Conservation (phyloP, 2,888 invertebrate species). For the Hypena proboscidalis region DNA sequence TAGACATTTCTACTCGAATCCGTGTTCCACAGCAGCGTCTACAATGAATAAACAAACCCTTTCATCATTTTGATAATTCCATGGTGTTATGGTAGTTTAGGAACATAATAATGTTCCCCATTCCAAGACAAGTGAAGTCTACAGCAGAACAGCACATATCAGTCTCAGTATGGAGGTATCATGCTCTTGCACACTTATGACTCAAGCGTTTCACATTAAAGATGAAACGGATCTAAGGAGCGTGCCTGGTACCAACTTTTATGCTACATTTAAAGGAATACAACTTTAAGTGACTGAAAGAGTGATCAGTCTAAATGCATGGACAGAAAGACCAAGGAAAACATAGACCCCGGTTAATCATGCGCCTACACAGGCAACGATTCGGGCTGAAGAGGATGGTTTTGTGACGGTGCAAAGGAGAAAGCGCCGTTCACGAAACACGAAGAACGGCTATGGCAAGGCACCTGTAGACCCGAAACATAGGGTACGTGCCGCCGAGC, state of each 20-base stretch:
- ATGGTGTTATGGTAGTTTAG: neutral
- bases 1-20: conserved; percentile 97
- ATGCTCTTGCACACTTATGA: conserved; percentile 82
- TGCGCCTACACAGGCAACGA: too few species aligned
- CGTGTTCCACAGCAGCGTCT: conserved; percentile 95
- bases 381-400: too few species aligned
- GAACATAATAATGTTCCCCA: conserved; percentile 69
- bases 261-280: too few species aligned
- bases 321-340: conserved; percentile 24
- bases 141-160: conserved; percentile 56
- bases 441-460: too few species aligned
- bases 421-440: too few species aligned
- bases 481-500: too few species aligned
- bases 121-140: conserved; percentile 63
- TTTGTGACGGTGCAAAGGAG: too few species aligned
- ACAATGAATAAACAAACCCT: conserved; percentile 28
- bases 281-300: too few species aligned
- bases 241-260: too few species aligned
- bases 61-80: neutral
- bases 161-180: conserved; percentile 76
- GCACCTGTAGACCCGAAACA: too few species aligned
- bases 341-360: conserved; percentile 44
- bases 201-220: conserved; percentile 81
- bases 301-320: neutral
- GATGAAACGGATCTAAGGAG: conserved; percentile 84